A percentile compares a stretch with the other conserved stretches of the same genome.
These are phyloP conservation scores for Drosophila falleni DNA, from an alignment of 2,888 invertebrate species.

Conservation along the genomic window DNA sequence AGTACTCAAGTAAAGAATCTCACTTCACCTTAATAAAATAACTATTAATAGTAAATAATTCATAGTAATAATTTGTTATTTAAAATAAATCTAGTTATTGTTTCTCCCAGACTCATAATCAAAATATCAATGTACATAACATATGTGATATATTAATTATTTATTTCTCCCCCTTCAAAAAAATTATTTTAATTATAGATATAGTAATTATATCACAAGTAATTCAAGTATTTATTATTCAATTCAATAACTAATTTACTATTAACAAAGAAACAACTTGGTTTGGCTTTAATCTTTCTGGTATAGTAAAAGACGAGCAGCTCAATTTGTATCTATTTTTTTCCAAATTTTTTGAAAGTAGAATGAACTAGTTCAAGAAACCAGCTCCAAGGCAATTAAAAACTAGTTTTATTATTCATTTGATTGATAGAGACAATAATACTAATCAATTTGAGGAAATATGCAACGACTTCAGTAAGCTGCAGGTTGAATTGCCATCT, in stretches of 20 bases:
- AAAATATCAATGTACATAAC: neutral
- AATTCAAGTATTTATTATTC: no score
- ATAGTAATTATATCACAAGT: slow-evolving; percentile 18
- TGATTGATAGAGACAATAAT: slow-evolving; percentile 60
- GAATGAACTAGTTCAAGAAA: slow-evolving; percentile 59
- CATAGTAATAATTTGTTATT: no score
- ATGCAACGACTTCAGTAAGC: slow-evolving; percentile 26
- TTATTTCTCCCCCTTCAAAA: neutral
- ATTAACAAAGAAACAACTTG: slow-evolving; percentile 7
- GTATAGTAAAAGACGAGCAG: slow-evolving; percentile 21
- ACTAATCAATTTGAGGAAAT: slow-evolving; percentile 41
- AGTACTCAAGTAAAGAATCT: neutral
- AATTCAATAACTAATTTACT: slow-evolving; percentile 10
- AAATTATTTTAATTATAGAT: neutral
- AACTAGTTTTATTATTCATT: slow-evolving; percentile 50
- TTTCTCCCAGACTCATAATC: no score
- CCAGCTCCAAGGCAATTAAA: slow-evolving; percentile 45
- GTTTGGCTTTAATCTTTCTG: neutral
- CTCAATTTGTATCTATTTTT: neutral
- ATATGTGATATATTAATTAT: neutral
- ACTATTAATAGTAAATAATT: no score
- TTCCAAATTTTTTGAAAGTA: slow-evolving; percentile 49
- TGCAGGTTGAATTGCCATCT: slow-evolving; percentile 3
- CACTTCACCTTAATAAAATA: no score
- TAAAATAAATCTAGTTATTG: no score